A percentile compares a stretch with the other conserved stretches of the same genome.
phyloP scores from a whole-genome alignment of 35 echinoderm and acorn worm genomes.

The Apostichopus californicus region DNA sequence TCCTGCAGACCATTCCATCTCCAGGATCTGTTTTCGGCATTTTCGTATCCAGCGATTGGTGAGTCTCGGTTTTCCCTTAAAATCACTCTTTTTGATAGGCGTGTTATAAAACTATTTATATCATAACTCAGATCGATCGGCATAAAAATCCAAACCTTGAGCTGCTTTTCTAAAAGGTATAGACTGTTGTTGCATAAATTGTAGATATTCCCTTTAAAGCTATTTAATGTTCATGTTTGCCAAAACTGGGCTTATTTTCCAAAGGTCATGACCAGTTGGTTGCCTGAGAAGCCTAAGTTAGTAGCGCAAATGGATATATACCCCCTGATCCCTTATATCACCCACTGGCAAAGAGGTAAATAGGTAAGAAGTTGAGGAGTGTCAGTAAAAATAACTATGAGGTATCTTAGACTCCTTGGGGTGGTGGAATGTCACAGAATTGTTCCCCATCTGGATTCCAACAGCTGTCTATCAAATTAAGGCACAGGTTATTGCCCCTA shows the following conservation, averaged over 20 bases:
- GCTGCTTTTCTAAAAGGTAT: too few species aligned
- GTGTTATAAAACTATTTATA: too few species aligned
- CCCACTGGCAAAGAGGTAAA: too few species aligned
- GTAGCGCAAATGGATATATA: not conserved
- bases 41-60: too few species aligned
- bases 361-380: not conserved
- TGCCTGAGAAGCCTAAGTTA: not conserved
- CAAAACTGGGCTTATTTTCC: not conserved
- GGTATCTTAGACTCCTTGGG: constrained; percentile 26
- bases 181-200: too few species aligned
- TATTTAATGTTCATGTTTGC: not conserved
- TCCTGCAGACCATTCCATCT: too few species aligned
- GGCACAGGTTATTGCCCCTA: not conserved
- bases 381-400: not conserved
- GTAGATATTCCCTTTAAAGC: not conserved
- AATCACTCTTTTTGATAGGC: too few species aligned
- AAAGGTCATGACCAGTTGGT: constrained; percentile 11
- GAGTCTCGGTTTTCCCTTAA: too few species aligned
- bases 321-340: too few species aligned
- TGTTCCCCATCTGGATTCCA: constrained; percentile 3
- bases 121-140: too few species aligned
- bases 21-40: too few species aligned
- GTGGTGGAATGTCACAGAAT: constrained; percentile 24
- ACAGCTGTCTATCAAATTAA: constrained; percentile 26
- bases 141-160: too few species aligned